A percentile compares a stretch with the other conserved stretches of the same genome.
phyloP scores from a whole-genome alignment of 2,888 invertebrate genomes.

The Peribatodes rhomboidaria region DNA sequence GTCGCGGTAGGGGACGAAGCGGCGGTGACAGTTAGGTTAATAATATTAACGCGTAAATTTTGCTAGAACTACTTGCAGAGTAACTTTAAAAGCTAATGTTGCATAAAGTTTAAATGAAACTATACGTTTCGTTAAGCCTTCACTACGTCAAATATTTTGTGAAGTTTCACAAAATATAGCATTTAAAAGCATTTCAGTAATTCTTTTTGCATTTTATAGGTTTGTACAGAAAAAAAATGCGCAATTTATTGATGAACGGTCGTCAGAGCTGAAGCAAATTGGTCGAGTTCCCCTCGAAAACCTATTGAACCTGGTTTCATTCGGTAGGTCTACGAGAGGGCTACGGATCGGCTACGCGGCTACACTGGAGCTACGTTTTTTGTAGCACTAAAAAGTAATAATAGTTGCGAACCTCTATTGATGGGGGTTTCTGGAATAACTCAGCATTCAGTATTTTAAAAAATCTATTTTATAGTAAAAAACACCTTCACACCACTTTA shows the following conservation, averaged over 20 bases:
- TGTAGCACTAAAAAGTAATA: background rate
- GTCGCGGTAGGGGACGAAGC: conserved; percentile 40
- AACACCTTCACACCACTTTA: too few relatives aligned
- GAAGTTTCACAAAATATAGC: too few relatives aligned
- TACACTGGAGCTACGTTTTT: conserved; percentile 23
- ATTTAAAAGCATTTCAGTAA: too few relatives aligned
- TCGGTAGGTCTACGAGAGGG: conserved; percentile 22
- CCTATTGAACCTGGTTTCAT: background rate
- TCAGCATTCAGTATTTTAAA: too few relatives aligned
- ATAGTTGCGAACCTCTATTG: background rate
- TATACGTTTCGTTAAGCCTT: conserved; percentile 41
- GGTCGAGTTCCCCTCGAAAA: background rate
- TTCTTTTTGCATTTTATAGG: background rate
- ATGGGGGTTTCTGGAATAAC: too few relatives aligned
- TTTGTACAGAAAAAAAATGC: background rate
- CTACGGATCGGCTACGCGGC: conserved; percentile 6
- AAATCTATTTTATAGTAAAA: too few relatives aligned
- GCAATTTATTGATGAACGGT: conserved; percentile 22
- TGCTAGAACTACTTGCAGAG: conserved; percentile 45
- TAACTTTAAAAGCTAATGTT: conserved; percentile 49
- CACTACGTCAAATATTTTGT: too few relatives aligned
- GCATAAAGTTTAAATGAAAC: conserved; percentile 48
- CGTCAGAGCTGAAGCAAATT: conserved; percentile 5
- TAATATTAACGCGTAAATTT: conserved; percentile 58
- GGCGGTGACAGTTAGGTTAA: background rate